phyloP scores from a whole-genome alignment of 2,113 vertebrate species.

The Butorides virescens region DNA sequence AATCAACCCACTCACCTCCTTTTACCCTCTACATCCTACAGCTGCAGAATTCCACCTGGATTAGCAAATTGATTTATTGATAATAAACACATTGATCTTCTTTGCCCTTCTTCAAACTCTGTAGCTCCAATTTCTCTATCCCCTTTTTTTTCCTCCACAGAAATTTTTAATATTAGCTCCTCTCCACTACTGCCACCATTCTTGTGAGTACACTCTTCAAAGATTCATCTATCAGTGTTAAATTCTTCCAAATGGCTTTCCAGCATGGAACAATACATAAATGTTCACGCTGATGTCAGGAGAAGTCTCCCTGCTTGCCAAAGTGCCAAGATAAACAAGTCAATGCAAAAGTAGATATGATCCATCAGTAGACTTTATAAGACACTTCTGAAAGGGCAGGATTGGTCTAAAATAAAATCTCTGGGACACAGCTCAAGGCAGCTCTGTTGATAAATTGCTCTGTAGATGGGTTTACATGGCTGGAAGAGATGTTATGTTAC shows the following conservation, averaged over 20 bases:
- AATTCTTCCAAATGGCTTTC: conserved; percentile 50
- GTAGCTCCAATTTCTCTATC: neutral
- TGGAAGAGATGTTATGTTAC: neutral
- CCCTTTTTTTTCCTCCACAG: neutral
- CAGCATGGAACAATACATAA: neutral
- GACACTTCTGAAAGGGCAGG: neutral
- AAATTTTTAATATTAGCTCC: conserved; percentile 16
- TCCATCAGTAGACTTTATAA: neutral
- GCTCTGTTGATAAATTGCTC: conserved; percentile 19
- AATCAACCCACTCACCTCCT: conserved; percentile 30
- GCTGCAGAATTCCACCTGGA: conserved; percentile 57
- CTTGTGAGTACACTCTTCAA: neutral
- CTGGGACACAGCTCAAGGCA: neutral
- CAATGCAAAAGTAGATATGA: conserved; percentile 27
- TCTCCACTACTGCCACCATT: neutral
- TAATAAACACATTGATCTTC: conserved; percentile 68
- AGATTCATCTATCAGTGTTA: conserved; percentile 21
- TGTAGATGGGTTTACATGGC: neutral
- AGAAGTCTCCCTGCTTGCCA: neutral
- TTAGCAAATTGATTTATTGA: conserved; percentile 69
- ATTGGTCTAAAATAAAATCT: conserved; percentile 44
- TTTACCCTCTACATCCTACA: conserved; percentile 43
- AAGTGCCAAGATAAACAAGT: conserved; percentile 58
- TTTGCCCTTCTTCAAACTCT: conserved; percentile 35
- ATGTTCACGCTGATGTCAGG: conserved; percentile 35